A percentile compares a stretch with the other conserved stretches of the same genome.
phyloP scores from a whole-genome alignment of 92 coral and sea anemone genomes.

The Actinernus sp. region DNA sequence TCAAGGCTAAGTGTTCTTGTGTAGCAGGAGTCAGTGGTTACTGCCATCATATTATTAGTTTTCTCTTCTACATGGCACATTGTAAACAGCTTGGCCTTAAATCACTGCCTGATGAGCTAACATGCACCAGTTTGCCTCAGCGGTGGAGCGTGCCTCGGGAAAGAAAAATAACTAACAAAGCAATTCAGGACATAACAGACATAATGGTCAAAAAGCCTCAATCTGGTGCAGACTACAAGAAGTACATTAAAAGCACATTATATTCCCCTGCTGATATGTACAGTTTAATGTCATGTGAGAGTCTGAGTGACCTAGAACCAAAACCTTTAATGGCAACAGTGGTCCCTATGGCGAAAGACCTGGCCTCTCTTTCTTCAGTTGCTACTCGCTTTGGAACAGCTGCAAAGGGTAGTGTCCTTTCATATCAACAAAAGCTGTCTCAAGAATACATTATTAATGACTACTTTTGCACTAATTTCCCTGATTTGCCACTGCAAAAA shows the following conservation, averaged over 20 bases:
- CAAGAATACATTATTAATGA: not conserved
- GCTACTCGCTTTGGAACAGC: not conserved
- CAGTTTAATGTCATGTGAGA: not conserved
- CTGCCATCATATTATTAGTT: conserved; percentile 60
- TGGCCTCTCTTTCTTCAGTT: not conserved
- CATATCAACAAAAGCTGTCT: not conserved
- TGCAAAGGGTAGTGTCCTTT: not conserved
- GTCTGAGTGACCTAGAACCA: not conserved
- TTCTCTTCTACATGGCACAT: conserved; percentile 55
- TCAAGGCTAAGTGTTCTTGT: conserved; percentile 49
- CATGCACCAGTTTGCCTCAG: conserved; percentile 65
- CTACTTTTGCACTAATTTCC: not conserved
- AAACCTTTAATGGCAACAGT: not conserved
- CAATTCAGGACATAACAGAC: conserved; percentile 18
- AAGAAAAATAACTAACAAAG: conserved; percentile 7
- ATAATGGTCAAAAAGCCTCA: conserved; percentile 62
- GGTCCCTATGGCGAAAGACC: not conserved
- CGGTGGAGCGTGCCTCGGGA: conserved; percentile 61
- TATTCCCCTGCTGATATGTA: conserved; percentile 51
- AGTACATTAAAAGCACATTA: conserved; percentile 54
- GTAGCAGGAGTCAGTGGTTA: conserved; percentile 65
- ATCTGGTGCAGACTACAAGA: conserved; percentile 51
- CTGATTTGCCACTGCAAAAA: not conserved
- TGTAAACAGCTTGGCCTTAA: conserved; percentile 51
- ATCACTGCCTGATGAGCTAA: conserved; percentile 59